Evolutionary conservation across 2,113 vertebrate species (phyloP), one percentile per base, ranked within the genome.

Genomic region (Pongo abelii): DNA sequence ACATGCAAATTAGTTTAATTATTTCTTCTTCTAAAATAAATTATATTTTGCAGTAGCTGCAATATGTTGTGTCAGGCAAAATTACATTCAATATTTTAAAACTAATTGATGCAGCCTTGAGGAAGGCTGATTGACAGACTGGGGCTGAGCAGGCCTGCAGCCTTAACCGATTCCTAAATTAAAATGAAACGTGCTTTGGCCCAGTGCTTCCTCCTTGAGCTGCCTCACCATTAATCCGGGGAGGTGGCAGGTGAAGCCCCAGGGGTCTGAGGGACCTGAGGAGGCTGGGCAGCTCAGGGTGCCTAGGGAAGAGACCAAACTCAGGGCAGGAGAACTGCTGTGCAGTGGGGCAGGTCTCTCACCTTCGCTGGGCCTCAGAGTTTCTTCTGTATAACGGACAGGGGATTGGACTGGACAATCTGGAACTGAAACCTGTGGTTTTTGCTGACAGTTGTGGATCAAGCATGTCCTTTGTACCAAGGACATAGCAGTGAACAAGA

Each of bases 11-110:
- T 99, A 99, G 98, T 99, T 99, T 99, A 99, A 99, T 99, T 99
- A 99, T 99, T 99, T 99, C 99, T 99, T 99, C 99, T 99, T 99
- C 99, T 99, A 98, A 99, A 99, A 99, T 99, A 99, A 99, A 99
- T 99, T 99, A 99, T 99, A 99, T 99, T 99, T 99, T 99, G 98
- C 99, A 99, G 98, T 98, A 98, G 98, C 98, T 99, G 99, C 99
- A 99, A 99, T 99, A 99, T 99, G 99, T 99, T 99, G 99, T 99
- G 99, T 99, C 99, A 99, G 98, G 99, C 98, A 98, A 99, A 99
- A 99, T 99, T 99, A 99, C 98, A 99, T 99, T 99, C 99, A 99
- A 99, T 99, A 99, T 99, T 99, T 99, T 99, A 99, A 99, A 99
- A 98, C 99, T 99, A 99, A 99, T 99, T 99, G 99, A 99, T 99